phyloP scores from a whole-genome alignment of 2,888 invertebrate species.

The Gari tellinella region DNA sequence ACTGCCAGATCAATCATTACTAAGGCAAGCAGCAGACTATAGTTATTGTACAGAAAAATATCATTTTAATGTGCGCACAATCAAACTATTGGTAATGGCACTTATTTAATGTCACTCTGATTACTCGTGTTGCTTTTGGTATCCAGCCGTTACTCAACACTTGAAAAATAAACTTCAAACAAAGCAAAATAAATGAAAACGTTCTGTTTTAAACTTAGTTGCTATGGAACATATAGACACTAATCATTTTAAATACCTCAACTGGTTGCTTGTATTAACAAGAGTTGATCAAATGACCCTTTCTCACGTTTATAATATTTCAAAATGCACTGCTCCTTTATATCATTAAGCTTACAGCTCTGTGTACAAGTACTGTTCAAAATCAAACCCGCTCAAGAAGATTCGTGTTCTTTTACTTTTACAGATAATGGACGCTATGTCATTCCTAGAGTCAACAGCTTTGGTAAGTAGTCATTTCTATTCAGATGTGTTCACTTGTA shows the following conservation, averaged over 20 bases:
- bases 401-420: background rate
- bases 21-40: conserved; percentile 31
- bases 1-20: conserved; percentile 6
- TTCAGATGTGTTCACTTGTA: background rate
- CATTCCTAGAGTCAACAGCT: background rate
- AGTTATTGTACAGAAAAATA: conserved; percentile 5
- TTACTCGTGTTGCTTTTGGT: conserved; percentile 5
- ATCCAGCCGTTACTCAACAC: background rate
- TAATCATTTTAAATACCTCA: background rate
- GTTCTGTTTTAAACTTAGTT: conserved; percentile 10
- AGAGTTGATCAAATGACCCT: conserved; percentile 8
- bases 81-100: conserved; percentile 8
- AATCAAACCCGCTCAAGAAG: too few relatives aligned
- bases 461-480: background rate
- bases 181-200: conserved; percentile 2
- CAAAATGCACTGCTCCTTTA: background rate
- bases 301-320: conserved; percentile 8
- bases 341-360: background rate
- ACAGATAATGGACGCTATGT: too few relatives aligned
- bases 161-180: conserved; percentile 4
- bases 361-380: background rate
- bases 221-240: background rate
- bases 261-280: conserved; percentile 6
- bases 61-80: background rate
- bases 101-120: conserved; percentile 7